Percentiles rank a stretch among this genome's conserved stretches.
Conservation (phyloP, 35 echinoderm and acorn worm genomes). For the Hemicentrotus pulcherrimus region DNA sequence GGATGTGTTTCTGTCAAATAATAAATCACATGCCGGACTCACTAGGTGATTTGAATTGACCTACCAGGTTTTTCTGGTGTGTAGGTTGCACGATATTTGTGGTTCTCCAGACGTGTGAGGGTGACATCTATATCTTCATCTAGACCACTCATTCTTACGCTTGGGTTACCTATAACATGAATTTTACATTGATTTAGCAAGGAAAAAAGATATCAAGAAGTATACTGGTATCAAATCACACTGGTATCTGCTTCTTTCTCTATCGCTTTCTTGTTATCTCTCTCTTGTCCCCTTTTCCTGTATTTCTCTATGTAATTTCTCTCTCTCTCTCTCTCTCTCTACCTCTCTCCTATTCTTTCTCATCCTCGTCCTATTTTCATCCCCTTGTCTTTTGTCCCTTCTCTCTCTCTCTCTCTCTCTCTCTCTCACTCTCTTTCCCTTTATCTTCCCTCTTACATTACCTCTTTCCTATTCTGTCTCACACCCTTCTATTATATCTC, state of each 20-base stretch:
- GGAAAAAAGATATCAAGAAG: neutral
- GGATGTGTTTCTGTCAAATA: too few relatives aligned
- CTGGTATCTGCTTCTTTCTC: too few relatives aligned
- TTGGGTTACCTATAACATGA: slow-evolving; percentile 57
- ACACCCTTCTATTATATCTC: too few relatives aligned
- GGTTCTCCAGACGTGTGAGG: slow-evolving; percentile 55
- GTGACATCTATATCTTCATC: slow-evolving; percentile 69
- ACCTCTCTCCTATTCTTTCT: too few relatives aligned
- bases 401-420: too few relatives aligned
- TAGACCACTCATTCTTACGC: slow-evolving; percentile 72
- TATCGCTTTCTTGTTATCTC: too few relatives aligned
- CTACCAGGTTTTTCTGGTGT: slow-evolving; percentile 70
- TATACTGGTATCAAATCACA: too few relatives aligned
- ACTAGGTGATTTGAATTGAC: slow-evolving; percentile 43
- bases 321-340: too few relatives aligned
- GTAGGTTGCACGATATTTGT: slow-evolving; percentile 72
- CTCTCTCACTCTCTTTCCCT: too few relatives aligned
- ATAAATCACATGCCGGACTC: neutral
- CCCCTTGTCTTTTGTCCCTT: neutral
- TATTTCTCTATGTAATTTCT: neutral
- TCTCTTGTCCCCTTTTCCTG: neutral
- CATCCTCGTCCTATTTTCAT: neutral
- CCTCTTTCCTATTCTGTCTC: neutral
- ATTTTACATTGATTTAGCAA: neutral
- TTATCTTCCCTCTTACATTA: neutral